These are phyloP conservation scores for Coenonympha arcania DNA, from an alignment of 2,888 invertebrate genomes.

Conservation along the genomic window DNA sequence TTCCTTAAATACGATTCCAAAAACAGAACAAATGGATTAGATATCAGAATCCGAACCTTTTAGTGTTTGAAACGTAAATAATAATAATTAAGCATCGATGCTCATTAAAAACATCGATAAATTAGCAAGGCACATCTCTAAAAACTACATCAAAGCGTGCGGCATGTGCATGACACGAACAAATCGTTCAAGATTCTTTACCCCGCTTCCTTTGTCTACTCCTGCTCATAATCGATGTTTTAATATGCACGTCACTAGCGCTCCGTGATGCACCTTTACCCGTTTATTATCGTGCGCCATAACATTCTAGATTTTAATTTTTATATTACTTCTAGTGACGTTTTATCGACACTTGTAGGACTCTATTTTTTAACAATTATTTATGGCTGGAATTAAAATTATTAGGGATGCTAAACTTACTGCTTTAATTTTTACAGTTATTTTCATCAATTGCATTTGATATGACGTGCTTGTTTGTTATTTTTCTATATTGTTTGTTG, in stretches of 20 bases:
- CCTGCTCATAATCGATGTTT: constrained; percentile 28
- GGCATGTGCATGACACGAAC: constrained; percentile 26
- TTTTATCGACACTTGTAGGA: constrained; percentile 3
- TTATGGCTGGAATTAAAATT: too few species aligned
- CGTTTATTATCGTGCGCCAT: constrained; percentile 23
- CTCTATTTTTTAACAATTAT: neutral
- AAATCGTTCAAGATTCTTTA: constrained; percentile 27
- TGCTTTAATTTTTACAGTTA: too few species aligned
- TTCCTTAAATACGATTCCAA: too few species aligned
- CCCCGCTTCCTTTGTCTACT: constrained; percentile 26
- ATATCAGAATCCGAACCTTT: too few species aligned
- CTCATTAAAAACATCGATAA: constrained; percentile 6
- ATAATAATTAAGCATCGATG: neutral
- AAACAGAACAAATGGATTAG: too few species aligned
- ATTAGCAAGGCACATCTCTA: constrained; percentile 13
- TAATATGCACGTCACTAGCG: constrained; percentile 30
- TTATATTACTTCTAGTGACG: constrained; percentile 9
- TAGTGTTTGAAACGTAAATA: too few species aligned
- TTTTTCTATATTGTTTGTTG: too few species aligned
- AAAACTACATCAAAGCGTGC: constrained; percentile 23
- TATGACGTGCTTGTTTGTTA: too few species aligned
- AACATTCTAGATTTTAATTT: constrained; percentile 24
- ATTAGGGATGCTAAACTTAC: too few species aligned
- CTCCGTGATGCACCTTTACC: constrained; percentile 19
- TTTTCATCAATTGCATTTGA: too few species aligned